These are phyloP conservation scores for Microcebus lehilahytsara DNA, from an alignment of 2,113 vertebrate genomes.

Conservation along the genomic window DNA sequence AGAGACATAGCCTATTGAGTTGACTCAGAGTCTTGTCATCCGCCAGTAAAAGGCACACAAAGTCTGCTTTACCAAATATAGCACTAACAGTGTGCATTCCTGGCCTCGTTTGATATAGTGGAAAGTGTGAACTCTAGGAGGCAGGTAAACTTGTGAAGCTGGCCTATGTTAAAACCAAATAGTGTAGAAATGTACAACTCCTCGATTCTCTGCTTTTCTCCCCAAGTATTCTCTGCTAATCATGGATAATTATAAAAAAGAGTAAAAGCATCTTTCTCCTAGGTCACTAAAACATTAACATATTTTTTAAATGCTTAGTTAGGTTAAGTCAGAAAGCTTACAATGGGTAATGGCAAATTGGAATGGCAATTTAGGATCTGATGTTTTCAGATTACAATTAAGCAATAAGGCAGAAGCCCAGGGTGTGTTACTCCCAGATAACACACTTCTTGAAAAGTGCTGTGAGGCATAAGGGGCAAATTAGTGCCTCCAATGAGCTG, in stretches of 20 bases:
- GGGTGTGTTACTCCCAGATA: constrained; percentile 82
- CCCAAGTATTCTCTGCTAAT: background rate
- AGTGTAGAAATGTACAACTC: background rate
- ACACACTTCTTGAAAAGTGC: constrained; percentile 73
- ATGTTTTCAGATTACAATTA: constrained; percentile 81
- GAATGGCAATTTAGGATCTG: constrained; percentile 71
- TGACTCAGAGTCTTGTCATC: background rate
- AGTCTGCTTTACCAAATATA: background rate
- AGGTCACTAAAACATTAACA: constrained; percentile 59
- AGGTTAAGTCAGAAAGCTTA: constrained; percentile 46
- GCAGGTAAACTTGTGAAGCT: background rate
- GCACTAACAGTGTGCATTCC: fast-evolving
- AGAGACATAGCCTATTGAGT: background rate
- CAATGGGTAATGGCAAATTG: constrained; percentile 43
- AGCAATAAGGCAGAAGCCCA: constrained; percentile 76
- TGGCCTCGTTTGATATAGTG: background rate
- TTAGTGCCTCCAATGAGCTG: constrained; percentile 69
- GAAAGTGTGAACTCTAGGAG: background rate
- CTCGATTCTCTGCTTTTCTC: background rate
- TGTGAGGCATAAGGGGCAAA: constrained; percentile 70
- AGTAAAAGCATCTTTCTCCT: constrained; percentile 29
- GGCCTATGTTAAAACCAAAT: background rate
- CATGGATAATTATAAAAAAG: background rate
- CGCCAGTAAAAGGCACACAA: background rate
- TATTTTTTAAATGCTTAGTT: constrained; percentile 62